Conservation (phyloP, 2,888 invertebrate genomes). For the Salticus scenicus region DNA sequence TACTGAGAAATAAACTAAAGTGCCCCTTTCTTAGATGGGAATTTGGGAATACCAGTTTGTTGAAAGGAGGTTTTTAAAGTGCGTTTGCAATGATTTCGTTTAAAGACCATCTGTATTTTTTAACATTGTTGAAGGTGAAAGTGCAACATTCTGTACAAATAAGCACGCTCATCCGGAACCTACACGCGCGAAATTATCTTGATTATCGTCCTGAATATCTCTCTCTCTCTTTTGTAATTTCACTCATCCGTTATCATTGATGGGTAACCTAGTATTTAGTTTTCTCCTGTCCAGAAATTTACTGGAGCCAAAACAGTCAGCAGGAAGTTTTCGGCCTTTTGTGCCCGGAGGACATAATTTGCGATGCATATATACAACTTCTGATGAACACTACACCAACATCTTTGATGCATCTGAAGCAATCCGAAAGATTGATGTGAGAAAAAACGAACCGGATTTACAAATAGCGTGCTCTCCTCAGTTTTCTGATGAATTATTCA, state of each 20-base stretch:
- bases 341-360: neutral
- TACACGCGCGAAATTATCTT: no score
- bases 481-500: slow-evolving; percentile 12
- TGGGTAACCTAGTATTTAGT: neutral
- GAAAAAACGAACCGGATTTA: slow-evolving; percentile 18
- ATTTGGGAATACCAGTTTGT: no score
- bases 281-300: neutral
- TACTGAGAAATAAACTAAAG: no score
- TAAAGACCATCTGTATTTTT: no score
- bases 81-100: no score
- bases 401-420: neutral
- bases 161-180: no score
- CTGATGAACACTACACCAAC: neutral
- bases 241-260: neutral
- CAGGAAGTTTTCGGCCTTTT: neutral
- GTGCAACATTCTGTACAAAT: no score
- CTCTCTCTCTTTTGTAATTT: no score
- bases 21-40: no score
- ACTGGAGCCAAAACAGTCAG: neutral
- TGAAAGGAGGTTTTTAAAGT: no score
- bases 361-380: neutral
- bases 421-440: slow-evolving; percentile 1
- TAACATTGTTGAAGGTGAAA: no score
- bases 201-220: no score
- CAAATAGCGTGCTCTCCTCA: slow-evolving; percentile 2